Evolutionary conservation across 2,113 vertebrate genomes (phyloP), one percentile per base, ranked within the genome.

Genomic region (Gnathonemus longibarbis): DNA sequence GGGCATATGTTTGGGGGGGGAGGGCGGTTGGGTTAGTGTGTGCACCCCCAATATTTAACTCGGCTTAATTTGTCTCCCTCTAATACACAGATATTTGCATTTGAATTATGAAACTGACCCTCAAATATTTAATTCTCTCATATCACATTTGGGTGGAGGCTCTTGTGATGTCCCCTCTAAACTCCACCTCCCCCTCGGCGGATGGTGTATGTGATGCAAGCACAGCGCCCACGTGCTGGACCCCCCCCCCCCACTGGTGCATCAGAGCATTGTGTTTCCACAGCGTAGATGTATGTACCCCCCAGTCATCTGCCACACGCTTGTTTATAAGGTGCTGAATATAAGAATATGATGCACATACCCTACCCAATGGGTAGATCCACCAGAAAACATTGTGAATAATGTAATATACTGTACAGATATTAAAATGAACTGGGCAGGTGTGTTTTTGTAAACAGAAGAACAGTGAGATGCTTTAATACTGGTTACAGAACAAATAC

Each of bases 321-420:
- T 42, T 80, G 31, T 80, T 80, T 80, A 42, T 80, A 42, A 80
- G 74, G 74, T 80, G 74, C 74, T 80, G 35, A 80, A 80, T 35
- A 80, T 42, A 13, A 70, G 74, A 39, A 97, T 97, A 97, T 98
- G 97, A 98, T 97, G 96, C 97, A 98, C 96, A 98, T 98, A 97
- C 97, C 97, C 97, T 98, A 97, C 97, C 98, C 98, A 98, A 97
- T 98, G 98, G 98, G 98, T 98, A 98, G 97, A 97, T 94, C 95
- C 93, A 95, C 94, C 95, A 94, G 95, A 92, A 90, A 93, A 94
- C 92, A 13, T 96, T 98, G 96, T 97, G 97, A 96, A 97, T 97
- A 97, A 93, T 98, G 97, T 98, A 98, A 97, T 94, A 98, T 98
- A 97, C 95, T 98, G 97, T 97, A 97, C 93, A 98, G 96, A 96